These are phyloP conservation scores for Apostichopus parvimensis DNA, from an alignment of 35 echinoderm and acorn worm species.

Conservation along the genomic window DNA sequence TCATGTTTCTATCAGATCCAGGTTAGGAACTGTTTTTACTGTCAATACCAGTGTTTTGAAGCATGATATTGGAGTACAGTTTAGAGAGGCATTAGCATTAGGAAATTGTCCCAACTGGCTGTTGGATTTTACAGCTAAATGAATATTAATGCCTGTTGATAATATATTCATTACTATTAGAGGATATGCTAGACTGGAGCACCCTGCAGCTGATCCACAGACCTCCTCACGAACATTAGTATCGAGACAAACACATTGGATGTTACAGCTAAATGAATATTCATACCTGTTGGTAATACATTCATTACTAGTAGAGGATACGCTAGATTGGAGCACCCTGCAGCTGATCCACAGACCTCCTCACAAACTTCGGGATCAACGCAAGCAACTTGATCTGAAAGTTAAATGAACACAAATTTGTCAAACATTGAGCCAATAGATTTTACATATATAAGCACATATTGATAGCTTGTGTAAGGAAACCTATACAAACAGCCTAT, in stretches of 20 bases:
- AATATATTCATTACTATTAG: slow-evolving; percentile 88
- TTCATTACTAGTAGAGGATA: slow-evolving; percentile 95
- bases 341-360: slow-evolving; percentile 66
- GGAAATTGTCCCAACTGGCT: too few relatives aligned
- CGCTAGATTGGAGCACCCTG: slow-evolving; percentile 91
- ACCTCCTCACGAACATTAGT: slow-evolving; percentile 37
- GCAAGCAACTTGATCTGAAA: slow-evolving; percentile 72
- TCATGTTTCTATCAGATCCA: too few relatives aligned
- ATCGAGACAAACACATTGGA: too few relatives aligned
- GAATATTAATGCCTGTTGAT: slow-evolving; percentile 62
- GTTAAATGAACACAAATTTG: too few relatives aligned
- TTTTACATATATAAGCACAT: too few relatives aligned
- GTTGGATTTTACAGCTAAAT: background rate
- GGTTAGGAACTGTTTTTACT: too few relatives aligned
- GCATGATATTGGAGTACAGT: too few relatives aligned
- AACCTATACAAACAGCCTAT: too few relatives aligned
- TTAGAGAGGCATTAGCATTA: too few relatives aligned
- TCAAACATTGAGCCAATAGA: too few relatives aligned
- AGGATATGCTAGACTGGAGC: slow-evolving; percentile 94
- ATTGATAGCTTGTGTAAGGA: too few relatives aligned
- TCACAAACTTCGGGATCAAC: slow-evolving; percentile 69
- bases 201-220: slow-evolving; percentile 75
- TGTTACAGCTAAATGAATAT: background rate
- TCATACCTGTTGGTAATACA: slow-evolving; percentile 75
- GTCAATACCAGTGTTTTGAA: too few relatives aligned